These are phyloP conservation scores for Drosophila setosimentum DNA, from an alignment of 2,888 invertebrate species.

Conservation along the genomic window DNA sequence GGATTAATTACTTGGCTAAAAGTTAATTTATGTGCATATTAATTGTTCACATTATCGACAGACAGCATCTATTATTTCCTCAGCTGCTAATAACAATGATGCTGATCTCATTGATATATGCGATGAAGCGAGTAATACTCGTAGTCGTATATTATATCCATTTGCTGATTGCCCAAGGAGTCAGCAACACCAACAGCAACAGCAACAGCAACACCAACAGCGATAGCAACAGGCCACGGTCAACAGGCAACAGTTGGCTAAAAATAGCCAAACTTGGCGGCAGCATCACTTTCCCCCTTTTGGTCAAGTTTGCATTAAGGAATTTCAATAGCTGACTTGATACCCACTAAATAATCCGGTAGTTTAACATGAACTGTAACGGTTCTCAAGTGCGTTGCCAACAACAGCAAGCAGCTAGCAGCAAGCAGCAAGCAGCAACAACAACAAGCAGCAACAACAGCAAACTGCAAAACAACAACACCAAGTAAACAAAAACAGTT, in stretches of 20 bases:
- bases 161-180: slow-evolving; percentile 27
- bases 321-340: slow-evolving; percentile 10
- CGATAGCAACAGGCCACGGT: slow-evolving; percentile 16
- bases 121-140: background rate
- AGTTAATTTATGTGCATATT: slow-evolving; percentile 58
- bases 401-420: slow-evolving; percentile 14
- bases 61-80: slow-evolving; percentile 30
- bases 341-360: slow-evolving; percentile 31
- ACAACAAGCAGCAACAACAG: background rate
- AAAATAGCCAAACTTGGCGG: slow-evolving; percentile 37
- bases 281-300: slow-evolving; percentile 45
- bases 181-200: background rate
- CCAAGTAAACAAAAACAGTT: background rate
- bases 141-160: slow-evolving; percentile 1
- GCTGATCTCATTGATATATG: slow-evolving; percentile 49
- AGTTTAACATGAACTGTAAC: slow-evolving; percentile 58
- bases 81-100: slow-evolving; percentile 34
- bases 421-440: slow-evolving; percentile 1
- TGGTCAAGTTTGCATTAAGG: background rate
- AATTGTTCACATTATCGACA: slow-evolving; percentile 29
- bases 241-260: slow-evolving; percentile 23
- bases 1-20: slow-evolving; percentile 32
- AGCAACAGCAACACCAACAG: background rate
- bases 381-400: slow-evolving; percentile 58
- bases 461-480: background rate